Percentiles rank a stretch among this genome's conserved stretches.
Evolutionary conservation across 2,113 vertebrate species (phyloP).

Genomic region (Tragelaphus imberbis): DNA sequence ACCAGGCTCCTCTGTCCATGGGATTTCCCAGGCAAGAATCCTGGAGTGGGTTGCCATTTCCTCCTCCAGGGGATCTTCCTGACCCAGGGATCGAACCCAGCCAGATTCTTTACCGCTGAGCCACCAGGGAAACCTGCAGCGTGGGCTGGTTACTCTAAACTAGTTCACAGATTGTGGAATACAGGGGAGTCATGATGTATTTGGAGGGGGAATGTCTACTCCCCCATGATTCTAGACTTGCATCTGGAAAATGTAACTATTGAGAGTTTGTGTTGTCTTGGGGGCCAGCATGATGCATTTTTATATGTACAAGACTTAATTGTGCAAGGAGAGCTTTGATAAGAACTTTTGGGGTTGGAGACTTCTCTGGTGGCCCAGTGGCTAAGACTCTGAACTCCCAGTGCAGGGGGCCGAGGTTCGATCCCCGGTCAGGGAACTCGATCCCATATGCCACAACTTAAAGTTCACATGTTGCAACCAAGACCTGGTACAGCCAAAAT

Average conservation of each 20-base stretch:
- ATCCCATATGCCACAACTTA: neutral
- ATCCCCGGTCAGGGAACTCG: neutral
- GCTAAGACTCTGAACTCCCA: neutral
- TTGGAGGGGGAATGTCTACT: neutral
- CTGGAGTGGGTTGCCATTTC: neutral
- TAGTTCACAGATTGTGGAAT: neutral
- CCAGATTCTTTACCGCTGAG: neutral
- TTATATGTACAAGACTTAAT: neutral
- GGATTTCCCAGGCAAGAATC: neutral
- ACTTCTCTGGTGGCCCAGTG: neutral
- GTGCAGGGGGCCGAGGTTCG: neutral
- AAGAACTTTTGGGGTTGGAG: neutral
- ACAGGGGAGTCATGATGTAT: fast-evolving
- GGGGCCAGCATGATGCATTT: neutral
- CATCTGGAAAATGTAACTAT: neutral
- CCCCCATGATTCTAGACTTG: neutral
- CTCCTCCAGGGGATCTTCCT: neutral
- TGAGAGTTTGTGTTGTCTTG: neutral
- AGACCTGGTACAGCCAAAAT: neutral
- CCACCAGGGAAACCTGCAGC: neutral
- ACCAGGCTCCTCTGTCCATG: neutral
- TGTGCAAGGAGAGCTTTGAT: neutral
- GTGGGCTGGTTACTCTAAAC: neutral
- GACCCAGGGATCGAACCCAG: neutral
- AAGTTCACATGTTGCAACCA: neutral